phyloP scores from a whole-genome alignment of 1,140 invertebrate genomes.

The Lineus longissimus region DNA sequence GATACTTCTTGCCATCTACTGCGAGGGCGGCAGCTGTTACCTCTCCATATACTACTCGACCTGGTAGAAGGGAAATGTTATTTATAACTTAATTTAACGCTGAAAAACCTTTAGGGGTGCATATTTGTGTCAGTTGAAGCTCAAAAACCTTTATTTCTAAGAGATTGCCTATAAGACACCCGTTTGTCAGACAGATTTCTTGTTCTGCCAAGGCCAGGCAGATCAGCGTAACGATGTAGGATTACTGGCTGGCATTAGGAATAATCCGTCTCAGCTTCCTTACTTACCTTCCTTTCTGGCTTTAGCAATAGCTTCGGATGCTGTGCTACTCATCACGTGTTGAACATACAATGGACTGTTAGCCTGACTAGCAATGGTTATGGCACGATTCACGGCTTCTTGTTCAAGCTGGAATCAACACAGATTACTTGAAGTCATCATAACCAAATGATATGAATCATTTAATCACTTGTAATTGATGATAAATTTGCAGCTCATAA shows the following conservation, averaged over 20 bases:
- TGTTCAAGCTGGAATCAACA: constrained; percentile 62
- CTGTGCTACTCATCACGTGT: constrained; percentile 87
- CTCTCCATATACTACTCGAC: constrained; percentile 74
- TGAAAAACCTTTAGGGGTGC: too few species aligned
- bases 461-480: background rate
- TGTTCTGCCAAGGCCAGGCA: too few species aligned
- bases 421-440: too few species aligned
- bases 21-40: constrained; percentile 75
- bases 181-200: too few species aligned
- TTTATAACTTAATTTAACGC: too few species aligned
- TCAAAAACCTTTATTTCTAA: too few species aligned
- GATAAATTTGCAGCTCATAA: background rate
- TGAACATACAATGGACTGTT: constrained; percentile 85
- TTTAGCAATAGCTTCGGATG: constrained; percentile 67
- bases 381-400: constrained; percentile 89
- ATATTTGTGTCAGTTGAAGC: too few species aligned
- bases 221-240: too few species aligned
- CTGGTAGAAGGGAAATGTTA: constrained; percentile 13
- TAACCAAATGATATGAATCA: too few species aligned
- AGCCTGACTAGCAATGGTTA: constrained; percentile 82
- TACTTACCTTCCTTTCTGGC: constrained; percentile 62
- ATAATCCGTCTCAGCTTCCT: too few species aligned
- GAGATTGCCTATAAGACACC: too few species aligned
- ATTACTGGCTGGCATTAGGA: too few species aligned
- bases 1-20: constrained; percentile 23